Base-by-base conservation (phyloP, 1,140 invertebrate species). In the Oppia nitens region DNA sequence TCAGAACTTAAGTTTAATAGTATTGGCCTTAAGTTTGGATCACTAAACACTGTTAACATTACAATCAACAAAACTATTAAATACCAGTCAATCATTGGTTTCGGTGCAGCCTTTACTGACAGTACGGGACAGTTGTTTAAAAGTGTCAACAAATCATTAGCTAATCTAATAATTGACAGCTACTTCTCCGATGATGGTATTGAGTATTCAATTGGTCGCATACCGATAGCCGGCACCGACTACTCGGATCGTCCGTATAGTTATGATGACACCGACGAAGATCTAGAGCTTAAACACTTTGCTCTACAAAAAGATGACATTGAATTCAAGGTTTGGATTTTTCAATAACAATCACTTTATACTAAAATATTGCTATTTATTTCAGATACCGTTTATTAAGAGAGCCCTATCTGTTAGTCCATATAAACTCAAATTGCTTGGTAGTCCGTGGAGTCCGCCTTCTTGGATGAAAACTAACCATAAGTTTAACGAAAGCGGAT, bases 391-490 rank as follows among this genome's bases (percentile, higher is more conserved):
- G 0, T 71, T 77, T 48, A 78, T 85, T 26, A 70, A 77, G 58
- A 61, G 69, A 61, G 81, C 80, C 12, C 64, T 68, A 47, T 55
- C 64, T 14, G 53, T 79, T 32, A 72, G 67, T 50, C 60, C 65
- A 3, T 64, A 71, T 48, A 63, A 70, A 51, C 62, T 80, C 66
- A 65, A 75, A 57, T 70, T 89, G 1, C 72, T 90, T 57, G 79
- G 77, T 0, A 77, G 81, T 12, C 77, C 84, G 0, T 95, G 91
- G 90, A 83, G 81, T 55, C 78, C 90, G 0, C 91, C 92, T 0
- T 70, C 74, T 4, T 96, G 89, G 90, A 95, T 96, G 90, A 96
- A 96, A 73, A 83, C 80, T 0, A 87, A 84, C 65, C 73, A 82
- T 23, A 71, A 69, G 53, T 72, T 77, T 63, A 73, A 70, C 57